Conservation (phyloP, 1,140 invertebrate genomes). For the Musca domestica region DNA sequence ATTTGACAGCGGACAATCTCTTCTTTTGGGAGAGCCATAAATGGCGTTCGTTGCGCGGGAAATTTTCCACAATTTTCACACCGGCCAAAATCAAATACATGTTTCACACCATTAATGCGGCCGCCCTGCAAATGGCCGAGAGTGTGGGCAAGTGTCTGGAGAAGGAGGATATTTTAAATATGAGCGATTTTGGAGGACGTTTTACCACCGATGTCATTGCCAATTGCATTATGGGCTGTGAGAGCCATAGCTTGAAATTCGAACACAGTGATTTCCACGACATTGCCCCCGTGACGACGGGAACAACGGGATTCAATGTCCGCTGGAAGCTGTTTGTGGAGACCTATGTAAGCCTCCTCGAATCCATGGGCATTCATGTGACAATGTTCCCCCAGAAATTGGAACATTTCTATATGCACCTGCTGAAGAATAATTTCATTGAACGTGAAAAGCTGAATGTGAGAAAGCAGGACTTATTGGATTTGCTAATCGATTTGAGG, state of each 20-base stretch:
- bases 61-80: conserved; percentile 63
- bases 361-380: too few relatives aligned
- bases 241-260: conserved; percentile 9
- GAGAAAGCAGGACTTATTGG: conserved; percentile 58
- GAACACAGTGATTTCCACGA: conserved; percentile 55
- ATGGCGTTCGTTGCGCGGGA: conserved; percentile 60
- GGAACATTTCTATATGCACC: conserved; percentile 55
- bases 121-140: conserved; percentile 2
- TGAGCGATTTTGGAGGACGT: conserved; percentile 51
- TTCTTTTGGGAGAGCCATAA: conserved; percentile 55
- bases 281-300: conserved; percentile 22
- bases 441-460: conserved; percentile 43
- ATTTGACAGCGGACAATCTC: conserved; percentile 54
- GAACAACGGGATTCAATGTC: too few relatives aligned
- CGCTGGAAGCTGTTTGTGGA: neutral
- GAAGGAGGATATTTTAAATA: conserved; percentile 28
- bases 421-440: conserved; percentile 52
- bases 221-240: conserved; percentile 25
- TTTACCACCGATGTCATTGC: conserved; percentile 65
- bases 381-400: conserved; percentile 52
- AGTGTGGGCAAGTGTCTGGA: conserved; percentile 19
- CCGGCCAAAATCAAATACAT: conserved; percentile 59
- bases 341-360: neutral
- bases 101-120: conserved; percentile 37
- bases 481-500: conserved; percentile 57